Base-by-base conservation (phyloP, 2,888 invertebrate species). In the Microplitis deprimator region DNA sequence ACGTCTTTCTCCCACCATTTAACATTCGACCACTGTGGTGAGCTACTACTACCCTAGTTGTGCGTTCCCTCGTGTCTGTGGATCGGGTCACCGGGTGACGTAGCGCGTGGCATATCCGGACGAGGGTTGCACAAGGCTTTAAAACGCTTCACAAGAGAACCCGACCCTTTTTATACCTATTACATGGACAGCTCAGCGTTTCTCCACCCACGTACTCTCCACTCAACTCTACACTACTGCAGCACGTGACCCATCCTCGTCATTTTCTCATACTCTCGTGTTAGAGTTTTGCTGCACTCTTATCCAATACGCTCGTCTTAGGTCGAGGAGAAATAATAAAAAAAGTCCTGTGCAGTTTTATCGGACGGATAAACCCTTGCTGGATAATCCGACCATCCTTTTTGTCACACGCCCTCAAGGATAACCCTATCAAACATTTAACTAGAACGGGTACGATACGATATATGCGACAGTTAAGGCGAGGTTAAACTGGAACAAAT, bases 21-120 rank as follows among this genome's bases (percentile, higher is more conserved):
- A 5, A n/a, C 6, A 67, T 39, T 71, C 65, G 67, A 68, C 69
- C 69, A 70, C 29, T 73, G 71, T 72, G 10, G 70, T 68, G 72
- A 77, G 84, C 82, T 80, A 86, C 88, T 85, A 87, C 88, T 88
- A 87, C 84, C 88, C 88, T 83, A 88, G 84, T 87, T 88, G 80
- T 86, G 84, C 84, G 82, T 83, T 83, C 82, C 75, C 68, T 64
- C 79, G 82, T 82, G 83, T 86, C 86, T 83, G 82, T 81, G 82
- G 85, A 86, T 80, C 86, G 82, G 87, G 88, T 88, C 87, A 88
- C 85, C 84, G 85, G 86, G 87, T 87, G 84, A 87, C 82, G 82
- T 82, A 82, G 10, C 67, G 50, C 62, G 61, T 61, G 39, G 69
- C 64, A 61, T 74, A 77, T 68, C 77, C 75, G 74, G 70, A 62